Percentiles rank a stretch among this genome's conserved stretches.
phyloP scores from a whole-genome alignment of 1,140 invertebrate species.

The Papilio machaon region DNA sequence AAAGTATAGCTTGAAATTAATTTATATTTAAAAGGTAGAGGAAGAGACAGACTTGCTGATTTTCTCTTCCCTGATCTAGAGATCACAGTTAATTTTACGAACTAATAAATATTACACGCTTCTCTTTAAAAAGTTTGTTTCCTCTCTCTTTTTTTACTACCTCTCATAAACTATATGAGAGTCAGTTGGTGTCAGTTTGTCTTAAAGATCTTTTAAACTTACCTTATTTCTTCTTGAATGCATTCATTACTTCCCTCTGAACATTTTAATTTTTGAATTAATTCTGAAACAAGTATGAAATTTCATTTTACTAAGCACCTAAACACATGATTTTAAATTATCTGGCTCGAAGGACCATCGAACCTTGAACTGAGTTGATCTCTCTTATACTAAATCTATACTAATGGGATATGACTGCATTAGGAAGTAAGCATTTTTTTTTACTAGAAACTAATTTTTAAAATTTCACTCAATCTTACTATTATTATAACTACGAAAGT shows the following conservation, averaged over 20 bases:
- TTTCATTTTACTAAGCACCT: background rate
- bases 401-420: background rate
- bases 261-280: conserved; percentile 61
- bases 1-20: background rate
- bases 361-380: background rate
- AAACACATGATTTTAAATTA: conserved; percentile 27
- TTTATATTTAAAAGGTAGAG: background rate
- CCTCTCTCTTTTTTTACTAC: no score
- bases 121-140: no score
- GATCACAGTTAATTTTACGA: no score
- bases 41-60: no score
- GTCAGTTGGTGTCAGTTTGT: no score
- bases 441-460: no score
- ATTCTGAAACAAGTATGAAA: conserved; percentile 53
- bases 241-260: conserved; percentile 44
- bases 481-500: no score
- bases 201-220: background rate
- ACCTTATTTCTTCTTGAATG: conserved; percentile 1
- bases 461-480: no score
- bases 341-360: background rate
- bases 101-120: no score
- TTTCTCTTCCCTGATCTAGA: no score
- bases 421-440: background rate
- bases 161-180: no score
- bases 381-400: no score